Conservation (phyloP, 2,113 vertebrate species). For the Pseudopipra pipra region DNA sequence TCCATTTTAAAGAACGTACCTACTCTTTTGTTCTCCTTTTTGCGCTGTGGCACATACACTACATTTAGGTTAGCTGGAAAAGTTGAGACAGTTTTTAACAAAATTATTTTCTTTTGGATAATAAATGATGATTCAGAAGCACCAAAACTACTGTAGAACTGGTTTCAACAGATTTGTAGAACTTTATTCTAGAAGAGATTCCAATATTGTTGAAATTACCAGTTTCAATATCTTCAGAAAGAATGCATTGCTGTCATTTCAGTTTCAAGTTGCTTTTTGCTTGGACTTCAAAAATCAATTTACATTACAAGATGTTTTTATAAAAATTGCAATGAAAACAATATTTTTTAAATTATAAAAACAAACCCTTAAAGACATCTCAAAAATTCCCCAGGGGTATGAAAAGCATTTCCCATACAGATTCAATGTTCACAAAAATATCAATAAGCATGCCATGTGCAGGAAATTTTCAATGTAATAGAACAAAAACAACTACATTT, state of each 20-base stretch:
- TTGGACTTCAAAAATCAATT: background rate
- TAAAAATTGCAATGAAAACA: background rate
- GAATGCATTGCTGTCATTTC: background rate
- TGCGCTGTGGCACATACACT: background rate
- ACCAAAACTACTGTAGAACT: background rate
- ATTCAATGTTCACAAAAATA: background rate
- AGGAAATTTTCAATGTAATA: conserved; percentile 29
- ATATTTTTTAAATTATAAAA: background rate
- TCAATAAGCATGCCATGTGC: background rate
- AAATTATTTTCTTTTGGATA: background rate
- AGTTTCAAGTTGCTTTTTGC: background rate
- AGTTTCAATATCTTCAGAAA: background rate
- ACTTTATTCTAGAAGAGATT: background rate
- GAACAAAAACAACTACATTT: background rate
- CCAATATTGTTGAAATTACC: background rate
- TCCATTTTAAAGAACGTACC: background rate
- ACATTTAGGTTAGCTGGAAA: background rate
- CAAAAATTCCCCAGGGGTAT: background rate
- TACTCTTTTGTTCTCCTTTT: background rate
- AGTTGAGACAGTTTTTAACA: background rate
- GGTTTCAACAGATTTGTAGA: background rate
- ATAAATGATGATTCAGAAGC: background rate
- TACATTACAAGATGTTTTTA: background rate
- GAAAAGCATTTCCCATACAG: conserved; percentile 1
- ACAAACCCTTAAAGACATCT: background rate